A percentile compares a stretch with the other conserved stretches of the same genome.
Conservation (phyloP, 2,888 invertebrate species). For the Pyrrhia umbra region DNA sequence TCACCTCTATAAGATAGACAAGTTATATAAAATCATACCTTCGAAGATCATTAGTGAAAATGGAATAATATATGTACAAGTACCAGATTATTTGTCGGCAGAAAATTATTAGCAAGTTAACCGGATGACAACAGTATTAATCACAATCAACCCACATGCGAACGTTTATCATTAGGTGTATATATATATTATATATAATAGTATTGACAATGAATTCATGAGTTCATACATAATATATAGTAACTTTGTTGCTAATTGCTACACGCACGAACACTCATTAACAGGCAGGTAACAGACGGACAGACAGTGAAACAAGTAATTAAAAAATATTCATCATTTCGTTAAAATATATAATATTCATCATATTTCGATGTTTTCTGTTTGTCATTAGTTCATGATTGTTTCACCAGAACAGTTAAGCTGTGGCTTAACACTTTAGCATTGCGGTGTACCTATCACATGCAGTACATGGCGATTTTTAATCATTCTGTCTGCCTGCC, state of each 20-base stretch:
- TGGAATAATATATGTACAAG: neutral
- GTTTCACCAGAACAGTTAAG: too few species aligned
- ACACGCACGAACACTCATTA: constrained; percentile 16
- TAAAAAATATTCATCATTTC: too few species aligned
- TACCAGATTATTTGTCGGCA: constrained; percentile 10
- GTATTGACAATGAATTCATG: constrained; percentile 9
- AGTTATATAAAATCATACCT: neutral
- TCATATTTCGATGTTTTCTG: too few species aligned
- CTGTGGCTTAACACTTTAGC: too few species aligned
- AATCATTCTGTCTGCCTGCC: too few species aligned
- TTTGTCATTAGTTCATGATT: too few species aligned
- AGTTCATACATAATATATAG: constrained; percentile 1
- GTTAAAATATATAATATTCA: too few species aligned
- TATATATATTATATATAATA: too few species aligned
- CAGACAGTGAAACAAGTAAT: constrained; percentile 9
- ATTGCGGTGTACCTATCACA: too few species aligned
- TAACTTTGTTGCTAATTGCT: neutral
- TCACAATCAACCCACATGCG: constrained; percentile 16
- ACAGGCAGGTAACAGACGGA: constrained; percentile 20
- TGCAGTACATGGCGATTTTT: too few species aligned
- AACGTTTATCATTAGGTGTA: neutral
- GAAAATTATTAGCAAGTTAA: constrained; percentile 4
- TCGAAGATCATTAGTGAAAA: constrained; percentile 3
- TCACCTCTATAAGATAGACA: neutral
- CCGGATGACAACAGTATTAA: constrained; percentile 10